Conservation (phyloP, 2,888 invertebrate species). For the Cheilosia grossa region DNA sequence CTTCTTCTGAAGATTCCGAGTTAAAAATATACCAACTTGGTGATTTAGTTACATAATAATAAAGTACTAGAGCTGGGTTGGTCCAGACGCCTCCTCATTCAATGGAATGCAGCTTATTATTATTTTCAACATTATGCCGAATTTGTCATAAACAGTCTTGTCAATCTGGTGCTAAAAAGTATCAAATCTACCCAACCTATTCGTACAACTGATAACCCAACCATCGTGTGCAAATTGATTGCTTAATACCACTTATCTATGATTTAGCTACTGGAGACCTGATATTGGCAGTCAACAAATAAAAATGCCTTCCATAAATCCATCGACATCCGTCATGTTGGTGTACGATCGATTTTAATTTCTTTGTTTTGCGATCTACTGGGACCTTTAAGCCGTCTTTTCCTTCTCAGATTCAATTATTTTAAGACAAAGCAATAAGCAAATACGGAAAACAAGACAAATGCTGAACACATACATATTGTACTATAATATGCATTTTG, state of each 20-base stretch:
- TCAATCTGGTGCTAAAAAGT: no score
- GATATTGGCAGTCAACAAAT: no score
- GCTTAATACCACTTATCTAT: conserved; percentile 19
- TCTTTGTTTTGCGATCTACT: background rate
- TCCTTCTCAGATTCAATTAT: background rate
- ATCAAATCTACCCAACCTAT: no score
- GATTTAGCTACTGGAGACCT: no score
- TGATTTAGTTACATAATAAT: no score
- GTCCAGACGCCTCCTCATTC: no score
- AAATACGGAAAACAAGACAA: conserved; percentile 2
- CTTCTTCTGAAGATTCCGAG: no score
- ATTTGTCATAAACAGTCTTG: no score
- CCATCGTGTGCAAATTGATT: background rate
- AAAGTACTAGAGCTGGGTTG: no score
- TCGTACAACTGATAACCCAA: background rate
- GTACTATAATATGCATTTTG: background rate
- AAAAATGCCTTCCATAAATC: background rate
- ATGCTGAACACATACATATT: background rate
- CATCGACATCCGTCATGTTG: background rate
- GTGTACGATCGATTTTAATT: background rate
- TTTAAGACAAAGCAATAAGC: conserved; percentile 11
- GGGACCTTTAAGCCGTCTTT: background rate
- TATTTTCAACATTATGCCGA: no score
- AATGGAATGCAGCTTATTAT: no score
- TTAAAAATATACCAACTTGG: no score